Conservation (phyloP, 2,113 vertebrate species). For the Taxidea taxus region DNA sequence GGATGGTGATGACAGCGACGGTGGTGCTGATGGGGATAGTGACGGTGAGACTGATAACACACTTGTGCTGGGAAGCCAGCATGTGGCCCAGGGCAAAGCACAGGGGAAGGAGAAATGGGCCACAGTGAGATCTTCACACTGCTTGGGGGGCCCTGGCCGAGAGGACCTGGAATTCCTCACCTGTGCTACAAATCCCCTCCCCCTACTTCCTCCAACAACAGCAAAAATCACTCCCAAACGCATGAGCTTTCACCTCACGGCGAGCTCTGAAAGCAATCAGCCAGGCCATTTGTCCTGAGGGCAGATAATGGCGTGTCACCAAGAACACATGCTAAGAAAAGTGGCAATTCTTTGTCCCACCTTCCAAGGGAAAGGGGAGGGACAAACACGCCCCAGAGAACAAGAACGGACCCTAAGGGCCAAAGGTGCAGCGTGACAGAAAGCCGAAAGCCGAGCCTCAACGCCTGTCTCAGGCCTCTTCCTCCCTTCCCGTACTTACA, state of each 20-base stretch:
- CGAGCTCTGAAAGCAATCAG: not conserved
- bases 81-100: not conserved
- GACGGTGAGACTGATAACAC: not conserved
- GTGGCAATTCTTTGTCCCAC: not conserved
- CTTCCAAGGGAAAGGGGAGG: not conserved
- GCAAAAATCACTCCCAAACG: not conserved
- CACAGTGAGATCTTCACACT: not conserved
- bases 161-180: not conserved
- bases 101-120: not conserved
- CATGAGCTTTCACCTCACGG: not conserved
- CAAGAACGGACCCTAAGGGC: fast-evolving
- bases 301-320: not conserved
- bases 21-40: not conserved
- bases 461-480: not conserved
- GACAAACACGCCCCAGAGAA: not conserved
- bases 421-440: not conserved
- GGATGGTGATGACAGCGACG: fast-evolving
- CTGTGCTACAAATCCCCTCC: too few relatives aligned
- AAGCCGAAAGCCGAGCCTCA: not conserved
- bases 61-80: not conserved
- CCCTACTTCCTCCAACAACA: not conserved
- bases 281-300: not conserved
- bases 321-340: not conserved
- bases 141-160: not conserved
- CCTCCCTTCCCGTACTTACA: not conserved